Percentiles rank a stretch among this genome's conserved stretches.
phyloP scores from a whole-genome alignment of 2,888 invertebrate genomes.

The Helleia helle region DNA sequence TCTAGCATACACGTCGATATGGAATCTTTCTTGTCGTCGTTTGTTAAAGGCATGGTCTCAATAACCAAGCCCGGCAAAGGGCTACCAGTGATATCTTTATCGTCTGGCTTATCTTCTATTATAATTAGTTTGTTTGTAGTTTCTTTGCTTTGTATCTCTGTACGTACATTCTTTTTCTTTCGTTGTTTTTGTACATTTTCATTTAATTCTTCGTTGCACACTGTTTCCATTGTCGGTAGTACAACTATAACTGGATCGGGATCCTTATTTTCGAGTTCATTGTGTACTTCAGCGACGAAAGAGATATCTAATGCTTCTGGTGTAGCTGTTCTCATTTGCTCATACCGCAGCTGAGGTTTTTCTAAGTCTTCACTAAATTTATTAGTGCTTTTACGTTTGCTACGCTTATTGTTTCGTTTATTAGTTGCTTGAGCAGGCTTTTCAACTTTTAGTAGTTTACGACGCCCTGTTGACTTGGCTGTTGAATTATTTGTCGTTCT shows the following conservation, averaged over 20 bases:
- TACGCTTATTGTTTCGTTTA: constrained; percentile 16
- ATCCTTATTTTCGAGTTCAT: constrained; percentile 18
- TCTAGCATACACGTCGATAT: constrained; percentile 32
- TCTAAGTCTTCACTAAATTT: constrained; percentile 12
- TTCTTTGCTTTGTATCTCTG: constrained; percentile 20
- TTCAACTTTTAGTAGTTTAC: constrained; percentile 19
- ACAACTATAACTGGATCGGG: constrained; percentile 25
- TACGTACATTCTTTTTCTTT: constrained; percentile 14
- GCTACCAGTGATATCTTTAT: constrained; percentile 37
- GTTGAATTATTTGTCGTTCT: not conserved
- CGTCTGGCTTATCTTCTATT: constrained; percentile 15
- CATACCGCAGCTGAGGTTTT: constrained; percentile 32
- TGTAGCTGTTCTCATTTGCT: constrained; percentile 39
- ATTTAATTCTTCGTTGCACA: constrained; percentile 18
- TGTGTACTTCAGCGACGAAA: constrained; percentile 26
- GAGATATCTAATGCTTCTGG: constrained; percentile 39
- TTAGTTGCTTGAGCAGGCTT: too few relatives aligned
- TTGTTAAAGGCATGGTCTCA: constrained; percentile 28
- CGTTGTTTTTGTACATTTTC: constrained; percentile 14
- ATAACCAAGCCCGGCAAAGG: constrained; percentile 48
- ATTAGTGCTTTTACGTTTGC: too few relatives aligned
- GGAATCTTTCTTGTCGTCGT: constrained; percentile 28
- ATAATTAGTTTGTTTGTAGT: constrained; percentile 17
- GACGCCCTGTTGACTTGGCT: not conserved
- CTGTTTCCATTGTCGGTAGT: constrained; percentile 35